A percentile compares a stretch with the other conserved stretches of the same genome.
Evolutionary conservation across 2,113 vertebrate species (phyloP).

Genomic region (Murina feae): DNA sequence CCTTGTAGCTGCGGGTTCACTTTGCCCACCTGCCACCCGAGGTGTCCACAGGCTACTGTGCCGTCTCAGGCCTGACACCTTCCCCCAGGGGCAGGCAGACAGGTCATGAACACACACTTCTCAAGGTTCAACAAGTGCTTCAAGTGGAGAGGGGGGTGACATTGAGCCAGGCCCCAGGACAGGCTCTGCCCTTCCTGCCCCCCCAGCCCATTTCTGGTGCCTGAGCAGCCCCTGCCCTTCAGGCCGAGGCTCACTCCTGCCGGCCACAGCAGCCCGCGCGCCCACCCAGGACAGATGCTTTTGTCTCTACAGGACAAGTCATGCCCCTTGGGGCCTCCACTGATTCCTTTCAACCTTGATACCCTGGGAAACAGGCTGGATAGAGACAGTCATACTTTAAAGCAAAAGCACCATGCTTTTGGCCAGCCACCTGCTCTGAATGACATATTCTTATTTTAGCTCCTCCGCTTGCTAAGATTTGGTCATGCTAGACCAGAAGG

Average conservation of each 20-base stretch:
- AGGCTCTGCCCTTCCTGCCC: background rate
- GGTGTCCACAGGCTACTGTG: background rate
- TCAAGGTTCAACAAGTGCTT: background rate
- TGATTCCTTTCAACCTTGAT: background rate
- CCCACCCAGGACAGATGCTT: background rate
- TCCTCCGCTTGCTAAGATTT: background rate
- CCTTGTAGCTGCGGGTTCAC: no score
- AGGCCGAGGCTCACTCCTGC: accelerated
- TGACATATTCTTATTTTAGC: background rate
- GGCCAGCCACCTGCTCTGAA: background rate
- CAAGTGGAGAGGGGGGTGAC: background rate
- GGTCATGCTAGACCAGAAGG: background rate
- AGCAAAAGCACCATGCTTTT: background rate
- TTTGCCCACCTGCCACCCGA: background rate
- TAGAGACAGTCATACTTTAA: background rate
- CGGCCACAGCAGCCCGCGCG: no score
- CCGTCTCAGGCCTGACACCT: background rate
- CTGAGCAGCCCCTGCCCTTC: background rate
- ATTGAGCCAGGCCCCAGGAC: background rate
- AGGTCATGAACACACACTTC: no score
- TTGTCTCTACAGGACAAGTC: background rate
- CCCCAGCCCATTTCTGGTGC: background rate
- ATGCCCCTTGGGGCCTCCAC: no score
- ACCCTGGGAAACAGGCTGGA: background rate
- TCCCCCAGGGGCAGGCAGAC: background rate